Percentiles rank a stretch among this genome's conserved stretches.
Conservation (phyloP, 2,113 vertebrate species). For the Caracal caracal region DNA sequence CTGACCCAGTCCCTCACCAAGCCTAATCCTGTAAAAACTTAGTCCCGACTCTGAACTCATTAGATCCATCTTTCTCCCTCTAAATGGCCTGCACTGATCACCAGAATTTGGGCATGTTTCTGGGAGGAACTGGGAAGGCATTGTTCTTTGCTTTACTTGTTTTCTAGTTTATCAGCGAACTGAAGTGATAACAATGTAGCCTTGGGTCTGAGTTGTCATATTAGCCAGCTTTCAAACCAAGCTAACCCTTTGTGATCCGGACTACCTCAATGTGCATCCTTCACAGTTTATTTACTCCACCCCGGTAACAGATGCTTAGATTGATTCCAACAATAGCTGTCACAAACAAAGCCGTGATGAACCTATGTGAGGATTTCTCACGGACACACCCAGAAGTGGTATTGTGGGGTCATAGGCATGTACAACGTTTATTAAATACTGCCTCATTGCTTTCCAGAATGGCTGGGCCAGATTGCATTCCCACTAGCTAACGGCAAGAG, state of each 20-base stretch:
- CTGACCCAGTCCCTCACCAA: background rate
- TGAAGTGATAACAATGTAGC: background rate
- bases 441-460: background rate
- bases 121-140: background rate
- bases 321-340: background rate
- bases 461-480: background rate
- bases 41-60: background rate
- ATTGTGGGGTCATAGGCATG: background rate
- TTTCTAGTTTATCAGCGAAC: background rate
- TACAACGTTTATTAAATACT: background rate
- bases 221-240: background rate
- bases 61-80: background rate
- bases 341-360: background rate
- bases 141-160: background rate
- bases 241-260: background rate
- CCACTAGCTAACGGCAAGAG: background rate
- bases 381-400: background rate
- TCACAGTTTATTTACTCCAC: background rate
- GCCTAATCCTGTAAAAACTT: conserved; percentile 1
- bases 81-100: background rate
- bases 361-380: background rate
- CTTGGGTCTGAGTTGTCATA: background rate
- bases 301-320: background rate
- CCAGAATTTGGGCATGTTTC: background rate
- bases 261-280: background rate